A percentile compares a stretch with the other conserved stretches of the same genome.
phyloP scores from a whole-genome alignment of 37 sponge, comb jelly and placozoan species.

The Haliclona indistincta region DNA sequence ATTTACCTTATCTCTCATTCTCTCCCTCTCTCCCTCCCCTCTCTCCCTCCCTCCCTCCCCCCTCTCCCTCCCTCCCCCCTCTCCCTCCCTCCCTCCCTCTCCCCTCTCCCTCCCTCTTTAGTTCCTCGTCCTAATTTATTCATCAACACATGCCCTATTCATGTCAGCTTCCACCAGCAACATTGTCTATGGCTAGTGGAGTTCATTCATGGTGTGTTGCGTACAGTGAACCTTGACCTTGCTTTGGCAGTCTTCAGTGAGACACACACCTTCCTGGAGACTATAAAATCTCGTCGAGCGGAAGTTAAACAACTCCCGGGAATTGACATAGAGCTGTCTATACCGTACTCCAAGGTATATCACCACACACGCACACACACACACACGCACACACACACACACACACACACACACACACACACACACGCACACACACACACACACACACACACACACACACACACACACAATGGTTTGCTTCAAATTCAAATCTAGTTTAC shows the following conservation, averaged over 20 bases:
- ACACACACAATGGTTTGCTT: too few relatives aligned
- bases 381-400: slow-evolving; percentile 3
- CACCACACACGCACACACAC: background rate
- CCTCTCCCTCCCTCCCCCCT: background rate
- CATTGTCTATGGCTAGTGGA: slow-evolving; percentile 78
- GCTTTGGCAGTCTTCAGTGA: slow-evolving; percentile 41
- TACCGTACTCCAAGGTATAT: slow-evolving; percentile 56
- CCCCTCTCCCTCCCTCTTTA: slow-evolving; percentile 8
- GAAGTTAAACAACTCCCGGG: slow-evolving; percentile 36
- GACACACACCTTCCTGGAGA: slow-evolving; percentile 41
- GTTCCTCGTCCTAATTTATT: slow-evolving; percentile 79
- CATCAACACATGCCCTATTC: slow-evolving; percentile 68
- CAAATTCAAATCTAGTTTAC: too few relatives aligned
- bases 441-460: too few relatives aligned
- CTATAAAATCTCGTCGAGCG: slow-evolving; percentile 8
- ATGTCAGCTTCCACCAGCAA: slow-evolving; percentile 71
- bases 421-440: too few relatives aligned
- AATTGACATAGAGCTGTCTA: slow-evolving; percentile 38
- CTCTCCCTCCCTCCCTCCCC: background rate
- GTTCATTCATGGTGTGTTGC: slow-evolving; percentile 60
- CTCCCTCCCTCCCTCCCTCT: slow-evolving; percentile 1
- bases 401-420: slow-evolving; percentile 2
- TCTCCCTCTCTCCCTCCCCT: too few relatives aligned
- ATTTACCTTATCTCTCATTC: background rate
- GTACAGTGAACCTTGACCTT: slow-evolving; percentile 66